phyloP scores from a whole-genome alignment of 1,140 invertebrate genomes.

The Orius laevigatus region DNA sequence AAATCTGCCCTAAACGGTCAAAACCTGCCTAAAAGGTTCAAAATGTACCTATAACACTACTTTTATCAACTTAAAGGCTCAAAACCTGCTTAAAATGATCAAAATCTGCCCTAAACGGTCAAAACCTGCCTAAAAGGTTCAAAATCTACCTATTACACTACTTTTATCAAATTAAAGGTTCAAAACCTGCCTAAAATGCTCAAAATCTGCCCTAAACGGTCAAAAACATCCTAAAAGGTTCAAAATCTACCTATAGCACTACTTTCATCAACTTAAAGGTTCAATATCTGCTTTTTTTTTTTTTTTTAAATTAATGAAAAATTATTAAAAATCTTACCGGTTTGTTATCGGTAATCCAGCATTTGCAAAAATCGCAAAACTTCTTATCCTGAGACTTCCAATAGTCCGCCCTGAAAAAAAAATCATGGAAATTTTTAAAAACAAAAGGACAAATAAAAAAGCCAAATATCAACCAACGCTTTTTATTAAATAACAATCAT shows the following conservation, averaged over 20 bases:
- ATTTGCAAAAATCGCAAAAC: slow-evolving; percentile 95
- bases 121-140: too few relatives aligned
- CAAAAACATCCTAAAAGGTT: background rate
- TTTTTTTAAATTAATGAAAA: background rate
- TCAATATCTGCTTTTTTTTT: too few relatives aligned
- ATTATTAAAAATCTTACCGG: slow-evolving; percentile 43
- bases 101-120: too few relatives aligned
- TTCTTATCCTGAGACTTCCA: slow-evolving; percentile 94
- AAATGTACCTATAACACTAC: background rate
- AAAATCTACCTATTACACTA: background rate
- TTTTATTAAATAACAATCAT: too few relatives aligned
- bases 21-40: too few relatives aligned
- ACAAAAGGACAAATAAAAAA: background rate
- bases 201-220: background rate
- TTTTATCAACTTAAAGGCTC: too few relatives aligned
- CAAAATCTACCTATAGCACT: too few relatives aligned
- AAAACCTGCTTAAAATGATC: background rate
- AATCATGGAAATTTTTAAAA: too few relatives aligned
- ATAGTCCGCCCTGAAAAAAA: slow-evolving; percentile 74
- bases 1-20: too few relatives aligned
- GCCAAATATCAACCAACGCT: background rate
- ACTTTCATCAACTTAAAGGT: background rate
- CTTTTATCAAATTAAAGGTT: too few relatives aligned
- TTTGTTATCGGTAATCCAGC: slow-evolving; percentile 95
- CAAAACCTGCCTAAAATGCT: background rate